Percentiles rank a stretch among this genome's conserved stretches.
These are phyloP conservation scores for Psilopogon haemacephalus DNA, from an alignment of 2,113 vertebrate species.

Conservation along the genomic window DNA sequence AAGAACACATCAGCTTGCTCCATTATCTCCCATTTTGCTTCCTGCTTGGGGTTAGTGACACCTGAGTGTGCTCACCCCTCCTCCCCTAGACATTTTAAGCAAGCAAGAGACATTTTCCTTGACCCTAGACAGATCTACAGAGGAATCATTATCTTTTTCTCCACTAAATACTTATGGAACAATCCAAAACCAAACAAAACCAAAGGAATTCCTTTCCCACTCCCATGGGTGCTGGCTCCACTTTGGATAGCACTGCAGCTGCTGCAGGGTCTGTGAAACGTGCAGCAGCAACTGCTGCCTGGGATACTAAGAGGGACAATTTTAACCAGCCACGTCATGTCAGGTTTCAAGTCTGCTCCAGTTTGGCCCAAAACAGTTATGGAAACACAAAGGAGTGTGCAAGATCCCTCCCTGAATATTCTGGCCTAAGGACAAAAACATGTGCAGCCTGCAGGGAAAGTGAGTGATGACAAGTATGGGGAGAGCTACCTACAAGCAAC, in stretches of 20 bases:
- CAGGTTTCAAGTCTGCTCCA: conserved; percentile 4
- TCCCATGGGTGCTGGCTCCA: neutral
- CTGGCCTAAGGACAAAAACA: neutral
- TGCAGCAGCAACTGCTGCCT: neutral
- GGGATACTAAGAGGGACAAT: neutral
- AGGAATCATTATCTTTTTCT: neutral
- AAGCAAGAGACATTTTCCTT: neutral
- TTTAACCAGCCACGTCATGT: neutral
- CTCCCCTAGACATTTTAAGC: neutral
- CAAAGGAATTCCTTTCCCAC: neutral
- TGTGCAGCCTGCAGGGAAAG: neutral
- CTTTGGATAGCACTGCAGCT: neutral
- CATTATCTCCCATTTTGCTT: neutral
- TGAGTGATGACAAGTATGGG: neutral
- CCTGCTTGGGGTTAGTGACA: neutral
- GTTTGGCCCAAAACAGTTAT: neutral
- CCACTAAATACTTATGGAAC: neutral
- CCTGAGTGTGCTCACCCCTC: neutral
- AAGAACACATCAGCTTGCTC: neutral
- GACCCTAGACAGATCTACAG: neutral
- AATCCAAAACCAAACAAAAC: neutral
- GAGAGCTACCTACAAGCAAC: neutral
- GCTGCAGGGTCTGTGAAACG: neutral
- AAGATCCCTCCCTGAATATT: neutral
- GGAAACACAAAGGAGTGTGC: neutral